Base-by-base conservation (phyloP, 2,888 invertebrate genomes). In the Agonopterix heracliana region DNA sequence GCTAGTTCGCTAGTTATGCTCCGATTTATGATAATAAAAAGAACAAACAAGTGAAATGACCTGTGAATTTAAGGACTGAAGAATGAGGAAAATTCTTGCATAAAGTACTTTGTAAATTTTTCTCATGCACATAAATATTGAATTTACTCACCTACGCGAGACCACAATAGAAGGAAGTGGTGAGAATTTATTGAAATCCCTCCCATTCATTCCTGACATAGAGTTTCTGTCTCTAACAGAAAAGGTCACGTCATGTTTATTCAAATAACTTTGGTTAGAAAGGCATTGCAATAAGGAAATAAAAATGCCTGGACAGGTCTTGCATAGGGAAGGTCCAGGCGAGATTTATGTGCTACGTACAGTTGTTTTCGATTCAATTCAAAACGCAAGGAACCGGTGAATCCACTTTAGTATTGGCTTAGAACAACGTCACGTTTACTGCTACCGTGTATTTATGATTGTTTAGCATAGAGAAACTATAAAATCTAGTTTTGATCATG, bases 131-230 rank as follows among this genome's bases (percentile, higher is more conserved):
- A 60, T 65, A 62, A 65, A 67, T 60, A 58, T 60, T 48, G 59
- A 56, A 69, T 70, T 70, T 73, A 77, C 73, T 65, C 66, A 62
- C 56, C 57, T 57, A 57, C 59, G 61, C 56, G 52, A 63, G 68
- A 71, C 72, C 72, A 68, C 71, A 75, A 70, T 49, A 49, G 64
- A 58, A 63, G 68, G 74, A 74, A 74, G 70, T 60, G 69, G 69
- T 68, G 64, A 56, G 60, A 68, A 69, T 71, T 68, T 73, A 76
- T 74, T 76, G 66, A 71, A 74, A 72, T 71, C 60, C 56, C 60
- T 59, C 63, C 60, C 61, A 68, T 69, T 68, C 60, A 58, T 38
- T 57, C 51, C 53, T 59, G 54, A 60, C 54, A 52, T 46, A 49
- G 38, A 40, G 48, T 46, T 54, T 51, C 52, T 51, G 43, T 47